phyloP scores from a whole-genome alignment of 2,113 vertebrate genomes.

The Procavia capensis region DNA sequence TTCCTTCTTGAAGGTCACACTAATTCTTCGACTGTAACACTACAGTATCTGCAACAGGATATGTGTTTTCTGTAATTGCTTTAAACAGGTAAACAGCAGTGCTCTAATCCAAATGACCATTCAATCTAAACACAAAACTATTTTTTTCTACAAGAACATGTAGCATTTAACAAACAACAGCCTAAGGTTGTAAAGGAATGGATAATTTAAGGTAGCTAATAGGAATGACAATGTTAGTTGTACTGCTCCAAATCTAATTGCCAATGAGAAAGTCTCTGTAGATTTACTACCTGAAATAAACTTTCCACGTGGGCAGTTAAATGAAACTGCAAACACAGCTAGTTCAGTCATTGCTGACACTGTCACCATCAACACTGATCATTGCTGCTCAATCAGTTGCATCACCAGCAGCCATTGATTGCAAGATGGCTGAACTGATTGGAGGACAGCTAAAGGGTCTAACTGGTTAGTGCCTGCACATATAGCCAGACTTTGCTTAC shows the following conservation, averaged over 20 bases:
- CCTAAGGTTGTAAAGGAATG: slow-evolving; percentile 63
- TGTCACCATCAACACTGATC: neutral
- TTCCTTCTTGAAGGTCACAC: slow-evolving; percentile 74
- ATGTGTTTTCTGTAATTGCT: slow-evolving; percentile 80
- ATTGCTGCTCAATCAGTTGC: neutral
- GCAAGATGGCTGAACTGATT: slow-evolving; percentile 34
- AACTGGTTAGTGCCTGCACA: neutral
- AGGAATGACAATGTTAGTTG: slow-evolving; percentile 66
- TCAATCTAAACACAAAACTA: slow-evolving; percentile 67
- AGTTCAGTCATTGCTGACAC: neutral
- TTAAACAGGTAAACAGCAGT: slow-evolving; percentile 74
- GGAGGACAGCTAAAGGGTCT: neutral
- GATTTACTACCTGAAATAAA: slow-evolving; percentile 61
- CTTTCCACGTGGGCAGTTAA: slow-evolving; percentile 12
- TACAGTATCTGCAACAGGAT: slow-evolving; percentile 57
- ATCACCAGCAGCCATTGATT: neutral
- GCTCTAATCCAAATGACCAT: slow-evolving; percentile 74
- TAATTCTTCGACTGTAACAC: slow-evolving; percentile 55
- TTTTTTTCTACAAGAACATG: slow-evolving; percentile 47
- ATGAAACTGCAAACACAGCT: neutral
- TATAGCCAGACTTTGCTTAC: neutral
- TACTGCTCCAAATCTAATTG: slow-evolving; percentile 68
- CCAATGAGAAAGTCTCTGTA: slow-evolving; percentile 61
- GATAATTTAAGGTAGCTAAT: slow-evolving; percentile 74
- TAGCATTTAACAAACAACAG: slow-evolving; percentile 70